Evolutionary conservation across 2,888 invertebrate genomes (phyloP), one percentile per base, ranked within the genome.

Genomic region (Euzetes globulus): DNA sequence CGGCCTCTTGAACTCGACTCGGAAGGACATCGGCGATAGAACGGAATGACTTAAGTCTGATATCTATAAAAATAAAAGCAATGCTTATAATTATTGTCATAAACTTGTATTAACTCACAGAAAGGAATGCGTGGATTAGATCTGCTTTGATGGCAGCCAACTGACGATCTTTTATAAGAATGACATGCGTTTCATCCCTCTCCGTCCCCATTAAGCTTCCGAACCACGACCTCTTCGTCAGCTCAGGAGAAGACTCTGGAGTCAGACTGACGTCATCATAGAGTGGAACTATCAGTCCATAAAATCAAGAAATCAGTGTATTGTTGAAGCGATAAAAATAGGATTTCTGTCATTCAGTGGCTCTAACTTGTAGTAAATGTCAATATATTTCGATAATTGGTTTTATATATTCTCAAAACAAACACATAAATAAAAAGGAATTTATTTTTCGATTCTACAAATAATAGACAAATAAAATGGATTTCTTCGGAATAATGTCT

Each of bases 171-270:
- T 95, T 94, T 7, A 98, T 94, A 77, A 98, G 86, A 75, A 98
- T 91, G 45, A 97, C 96, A 84, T 97, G 79, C 5, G 93, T 94
- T 83, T 98, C 97, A 81, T 99, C 98, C 81, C 97, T 91, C 82
- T 93, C 96, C 4, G 91, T 94, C 6, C 96, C 92, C 85, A 99
- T 92, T 79, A 99, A 85, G 79, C 94, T 94, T 15, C 98, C 98
- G 84, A 99, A 99, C 98, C 98, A 99, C 0, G 98, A 98, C 78
- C 94, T 91, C 84, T 98, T 98, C 58, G 97, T 97, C 73, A 96
- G 85, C 84, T 97, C 96, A 0, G 96, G 96, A 0, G 95, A 96
- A 0, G 95, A 92, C 81, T 95, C 95, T 0, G 97, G 96, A 13
- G 95, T 96, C 76, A 95, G 86, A 80, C 93, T 92, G 72, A 94